A percentile compares a stretch with the other conserved stretches of the same genome.
Evolutionary conservation across 2,113 vertebrate genomes (phyloP).

Genomic region (Myrmecophaga tridactyla): DNA sequence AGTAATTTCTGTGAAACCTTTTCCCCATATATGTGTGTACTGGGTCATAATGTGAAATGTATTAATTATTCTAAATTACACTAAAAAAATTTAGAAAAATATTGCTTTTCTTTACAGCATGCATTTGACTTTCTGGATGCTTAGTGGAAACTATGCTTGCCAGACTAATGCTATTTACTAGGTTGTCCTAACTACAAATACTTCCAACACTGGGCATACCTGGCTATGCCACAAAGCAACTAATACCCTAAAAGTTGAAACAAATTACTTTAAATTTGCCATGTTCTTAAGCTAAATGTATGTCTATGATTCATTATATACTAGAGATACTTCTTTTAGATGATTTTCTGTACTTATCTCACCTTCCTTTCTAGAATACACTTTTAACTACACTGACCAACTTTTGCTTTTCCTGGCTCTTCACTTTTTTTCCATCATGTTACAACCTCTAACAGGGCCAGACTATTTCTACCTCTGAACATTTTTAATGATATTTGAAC

Average conservation of each 20-base stretch:
- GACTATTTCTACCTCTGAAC: not conserved
- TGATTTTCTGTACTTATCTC: not conserved
- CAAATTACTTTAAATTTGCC: not conserved
- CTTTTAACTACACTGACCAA: not conserved
- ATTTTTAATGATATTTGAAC: not conserved
- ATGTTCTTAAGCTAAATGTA: not conserved
- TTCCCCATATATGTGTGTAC: not conserved
- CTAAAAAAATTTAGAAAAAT: not conserved
- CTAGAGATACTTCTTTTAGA: not conserved
- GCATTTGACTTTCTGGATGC: not conserved
- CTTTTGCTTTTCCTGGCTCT: not conserved
- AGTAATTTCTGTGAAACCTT: not conserved
- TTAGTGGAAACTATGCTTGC: not conserved
- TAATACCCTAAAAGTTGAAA: not conserved
- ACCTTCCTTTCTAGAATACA: not conserved
- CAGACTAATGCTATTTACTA: not conserved
- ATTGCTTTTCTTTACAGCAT: not conserved
- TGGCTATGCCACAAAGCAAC: not conserved
- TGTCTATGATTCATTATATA: not conserved
- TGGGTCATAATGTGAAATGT: not conserved
- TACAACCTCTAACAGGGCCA: not conserved
- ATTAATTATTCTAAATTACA: not conserved
- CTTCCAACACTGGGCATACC: not conserved
- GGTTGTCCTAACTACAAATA: not conserved
- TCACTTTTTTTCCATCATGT: not conserved